Evolutionary conservation across 2,888 invertebrate species (phyloP).

Genomic region (Aporophyla lueneburgensis): DNA sequence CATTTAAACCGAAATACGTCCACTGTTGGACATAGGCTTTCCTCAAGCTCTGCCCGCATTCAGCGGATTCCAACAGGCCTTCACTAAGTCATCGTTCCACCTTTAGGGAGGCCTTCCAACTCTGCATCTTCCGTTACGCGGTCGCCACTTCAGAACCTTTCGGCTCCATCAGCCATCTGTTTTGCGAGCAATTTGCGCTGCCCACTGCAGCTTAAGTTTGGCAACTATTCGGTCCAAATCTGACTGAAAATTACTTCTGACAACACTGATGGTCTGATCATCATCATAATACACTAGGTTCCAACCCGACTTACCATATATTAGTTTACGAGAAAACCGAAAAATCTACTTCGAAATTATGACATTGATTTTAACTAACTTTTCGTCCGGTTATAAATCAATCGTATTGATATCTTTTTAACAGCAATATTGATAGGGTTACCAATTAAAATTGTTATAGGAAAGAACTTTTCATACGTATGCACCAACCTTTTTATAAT

Average conservation of each 20-base stretch:
- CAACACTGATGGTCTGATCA: neutral
- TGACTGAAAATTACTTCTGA: neutral
- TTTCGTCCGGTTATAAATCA: neutral
- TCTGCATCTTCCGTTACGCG: too few species aligned
- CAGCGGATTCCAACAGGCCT: too few species aligned
- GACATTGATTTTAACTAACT: neutral
- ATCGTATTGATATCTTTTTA: neutral
- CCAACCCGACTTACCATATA: neutral
- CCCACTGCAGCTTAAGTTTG: too few species aligned
- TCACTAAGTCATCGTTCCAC: too few species aligned
- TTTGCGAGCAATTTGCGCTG: too few species aligned
- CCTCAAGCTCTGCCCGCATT: too few species aligned
- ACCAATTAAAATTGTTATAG: neutral
- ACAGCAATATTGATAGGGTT: conserved; percentile 6
- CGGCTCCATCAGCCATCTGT: too few species aligned
- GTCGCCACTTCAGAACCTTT: too few species aligned
- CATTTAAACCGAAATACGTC: too few species aligned
- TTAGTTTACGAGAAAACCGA: neutral
- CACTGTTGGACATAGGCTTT: too few species aligned
- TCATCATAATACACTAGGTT: neutral
- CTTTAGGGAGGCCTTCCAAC: too few species aligned
- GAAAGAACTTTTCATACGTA: neutral
- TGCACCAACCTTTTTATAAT: neutral
- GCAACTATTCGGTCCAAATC: too few species aligned
- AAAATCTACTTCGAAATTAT: neutral